Percentiles rank a stretch among this genome's conserved stretches.
These are phyloP conservation scores for Elephas maximus DNA, from an alignment of 2,113 vertebrate species.

Conservation along the genomic window DNA sequence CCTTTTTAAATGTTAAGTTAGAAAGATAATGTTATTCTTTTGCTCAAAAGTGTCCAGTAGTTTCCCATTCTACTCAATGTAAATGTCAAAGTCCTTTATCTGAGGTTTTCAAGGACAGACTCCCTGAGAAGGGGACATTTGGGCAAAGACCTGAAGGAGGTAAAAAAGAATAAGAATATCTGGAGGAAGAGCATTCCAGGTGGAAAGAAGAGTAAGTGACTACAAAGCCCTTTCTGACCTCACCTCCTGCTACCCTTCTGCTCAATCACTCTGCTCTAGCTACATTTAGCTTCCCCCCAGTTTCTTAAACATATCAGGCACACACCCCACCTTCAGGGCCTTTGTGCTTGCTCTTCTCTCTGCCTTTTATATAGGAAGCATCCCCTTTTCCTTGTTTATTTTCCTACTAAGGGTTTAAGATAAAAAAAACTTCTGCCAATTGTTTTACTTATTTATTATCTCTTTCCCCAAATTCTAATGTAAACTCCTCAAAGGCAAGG, in stretches of 20 bases:
- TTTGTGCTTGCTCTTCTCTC: not conserved
- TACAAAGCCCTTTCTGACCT: not conserved
- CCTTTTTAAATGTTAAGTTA: constrained; percentile 21
- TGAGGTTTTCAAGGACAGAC: not conserved
- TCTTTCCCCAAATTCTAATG: not conserved
- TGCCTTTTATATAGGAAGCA: not conserved
- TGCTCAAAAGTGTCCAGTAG: not conserved
- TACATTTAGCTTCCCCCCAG: not conserved
- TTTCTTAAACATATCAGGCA: constrained; percentile 3
- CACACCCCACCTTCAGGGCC: not conserved
- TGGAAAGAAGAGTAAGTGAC: not conserved
- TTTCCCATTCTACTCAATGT: constrained; percentile 3
- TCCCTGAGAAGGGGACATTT: not conserved
- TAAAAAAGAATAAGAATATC: not conserved
- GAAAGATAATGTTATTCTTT: not conserved
- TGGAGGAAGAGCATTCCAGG: not conserved
- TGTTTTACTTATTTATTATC: not conserved
- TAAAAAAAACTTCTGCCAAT: not conserved
- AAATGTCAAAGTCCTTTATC: not conserved
- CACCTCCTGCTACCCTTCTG: not conserved
- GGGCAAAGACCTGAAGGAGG: not conserved
- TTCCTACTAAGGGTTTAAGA: constrained; percentile 6
- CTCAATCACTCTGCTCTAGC: not conserved
- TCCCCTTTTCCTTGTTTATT: not conserved
- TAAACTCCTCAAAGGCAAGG: not conserved